Conservation (phyloP, 1,140 invertebrate species). For the Nylanderia fulva region DNA sequence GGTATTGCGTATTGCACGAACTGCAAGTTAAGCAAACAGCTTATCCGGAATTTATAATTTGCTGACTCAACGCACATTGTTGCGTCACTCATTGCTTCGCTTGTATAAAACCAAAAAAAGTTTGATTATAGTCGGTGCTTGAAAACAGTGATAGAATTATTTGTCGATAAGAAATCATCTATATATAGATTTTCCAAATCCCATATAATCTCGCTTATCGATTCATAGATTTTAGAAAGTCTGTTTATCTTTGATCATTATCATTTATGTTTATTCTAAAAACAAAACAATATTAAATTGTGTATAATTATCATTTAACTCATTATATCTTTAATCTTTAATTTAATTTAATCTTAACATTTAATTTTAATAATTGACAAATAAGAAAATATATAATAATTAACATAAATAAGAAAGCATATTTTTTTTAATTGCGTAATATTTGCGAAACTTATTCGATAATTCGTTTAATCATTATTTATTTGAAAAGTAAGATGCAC, state of each 20-base stretch:
- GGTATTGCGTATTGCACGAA: background rate
- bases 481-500: background rate
- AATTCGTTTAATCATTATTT: conserved; percentile 19
- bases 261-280: background rate
- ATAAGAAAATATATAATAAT: background rate
- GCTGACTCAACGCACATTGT: conserved; percentile 18
- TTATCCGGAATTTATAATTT: conserved; percentile 12
- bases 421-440: background rate
- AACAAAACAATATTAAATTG: background rate
- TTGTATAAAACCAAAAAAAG: background rate
- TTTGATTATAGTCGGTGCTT: background rate
- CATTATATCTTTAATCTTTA: conserved; percentile 7
- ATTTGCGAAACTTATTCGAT: background rate
- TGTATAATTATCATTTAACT: too few species aligned
- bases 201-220: conserved; percentile 13
- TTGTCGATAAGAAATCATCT: conserved; percentile 12
- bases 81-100: background rate
- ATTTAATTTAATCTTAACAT: background rate
- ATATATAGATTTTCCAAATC: background rate
- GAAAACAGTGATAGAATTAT: background rate
- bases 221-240: background rate
- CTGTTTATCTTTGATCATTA: background rate
- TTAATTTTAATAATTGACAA: conserved; percentile 6
- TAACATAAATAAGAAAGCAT: too few species aligned
- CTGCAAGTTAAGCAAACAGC: background rate